These are phyloP conservation scores for Oreocharis arfaki DNA, from an alignment of 2,113 vertebrate species.

Conservation along the genomic window DNA sequence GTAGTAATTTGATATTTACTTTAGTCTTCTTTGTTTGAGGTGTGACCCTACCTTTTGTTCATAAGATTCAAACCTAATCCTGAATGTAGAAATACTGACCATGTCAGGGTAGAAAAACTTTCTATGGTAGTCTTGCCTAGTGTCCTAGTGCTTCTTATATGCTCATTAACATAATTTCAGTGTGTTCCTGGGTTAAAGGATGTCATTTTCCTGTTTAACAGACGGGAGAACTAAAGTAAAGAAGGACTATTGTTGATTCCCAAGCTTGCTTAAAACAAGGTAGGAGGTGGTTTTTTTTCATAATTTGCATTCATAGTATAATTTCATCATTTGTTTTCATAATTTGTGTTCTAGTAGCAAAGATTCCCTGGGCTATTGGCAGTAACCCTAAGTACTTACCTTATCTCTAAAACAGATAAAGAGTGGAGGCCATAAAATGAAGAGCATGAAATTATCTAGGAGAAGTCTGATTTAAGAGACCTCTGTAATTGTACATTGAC, in stretches of 20 bases:
- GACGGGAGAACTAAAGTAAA: background rate
- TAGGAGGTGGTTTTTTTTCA: background rate
- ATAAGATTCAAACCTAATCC: background rate
- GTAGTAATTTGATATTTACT: background rate
- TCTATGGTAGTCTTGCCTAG: background rate
- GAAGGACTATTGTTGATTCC: background rate
- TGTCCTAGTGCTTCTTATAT: background rate
- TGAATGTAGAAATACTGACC: background rate
- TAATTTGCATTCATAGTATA: background rate
- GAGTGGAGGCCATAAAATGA: background rate
- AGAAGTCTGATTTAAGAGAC: background rate
- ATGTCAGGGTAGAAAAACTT: background rate
- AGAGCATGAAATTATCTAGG: background rate
- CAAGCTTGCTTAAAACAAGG: background rate
- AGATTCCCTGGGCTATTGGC: background rate
- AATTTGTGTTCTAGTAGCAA: background rate
- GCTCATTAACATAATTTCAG: background rate
- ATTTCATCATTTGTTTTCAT: background rate
- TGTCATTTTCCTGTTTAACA: background rate
- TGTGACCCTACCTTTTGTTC: fast-evolving
- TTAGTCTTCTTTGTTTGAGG: background rate
- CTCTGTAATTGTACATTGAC: background rate
- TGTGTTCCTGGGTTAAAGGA: background rate
- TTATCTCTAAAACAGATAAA: background rate
- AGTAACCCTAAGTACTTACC: background rate